These are phyloP conservation scores for Orbicella faveolata DNA, from an alignment of 64 coral and sea anemone species.

Conservation along the genomic window DNA sequence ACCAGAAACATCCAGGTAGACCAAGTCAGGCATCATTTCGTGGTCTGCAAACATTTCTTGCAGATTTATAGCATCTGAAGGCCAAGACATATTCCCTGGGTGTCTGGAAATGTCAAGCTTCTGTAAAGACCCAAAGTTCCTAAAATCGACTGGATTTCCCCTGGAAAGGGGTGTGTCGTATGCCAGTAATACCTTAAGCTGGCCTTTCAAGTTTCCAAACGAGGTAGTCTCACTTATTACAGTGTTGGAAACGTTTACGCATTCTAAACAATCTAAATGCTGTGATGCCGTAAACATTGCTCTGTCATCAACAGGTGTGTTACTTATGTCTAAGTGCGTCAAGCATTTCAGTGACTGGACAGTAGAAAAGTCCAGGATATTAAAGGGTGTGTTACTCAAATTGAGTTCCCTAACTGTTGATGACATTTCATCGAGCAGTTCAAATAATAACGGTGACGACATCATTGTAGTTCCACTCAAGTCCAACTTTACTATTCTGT, in stretches of 20 bases:
- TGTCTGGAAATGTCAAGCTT: slow-evolving; percentile 83
- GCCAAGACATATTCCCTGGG: slow-evolving; percentile 64
- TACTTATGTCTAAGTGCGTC: slow-evolving; percentile 66
- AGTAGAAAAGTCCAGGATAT: slow-evolving; percentile 38
- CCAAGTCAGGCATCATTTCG: slow-evolving; percentile 33
- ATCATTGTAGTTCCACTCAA: background rate
- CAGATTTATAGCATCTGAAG: slow-evolving; percentile 57
- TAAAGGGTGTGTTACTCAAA: slow-evolving; percentile 44
- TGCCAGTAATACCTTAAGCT: slow-evolving; percentile 65
- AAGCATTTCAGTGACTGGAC: slow-evolving; percentile 48
- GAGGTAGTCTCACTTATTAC: slow-evolving; percentile 43
- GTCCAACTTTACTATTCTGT: slow-evolving; percentile 20
- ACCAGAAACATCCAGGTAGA: slow-evolving; percentile 80
- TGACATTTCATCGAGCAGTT: slow-evolving; percentile 22
- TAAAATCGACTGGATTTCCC: slow-evolving; percentile 75
- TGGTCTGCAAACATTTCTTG: slow-evolving; percentile 40
- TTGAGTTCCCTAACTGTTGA: slow-evolving; percentile 53
- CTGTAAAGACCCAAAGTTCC: slow-evolving; percentile 42
- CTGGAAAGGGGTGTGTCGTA: slow-evolving; percentile 71
- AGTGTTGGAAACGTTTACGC: slow-evolving; percentile 79
- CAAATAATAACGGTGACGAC: background rate
- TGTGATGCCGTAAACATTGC: slow-evolving; percentile 41
- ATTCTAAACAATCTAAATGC: slow-evolving; percentile 45
- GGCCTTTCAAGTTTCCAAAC: slow-evolving; percentile 62
- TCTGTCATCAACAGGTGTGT: slow-evolving; percentile 47